Evolutionary conservation across 2,113 vertebrate species (phyloP).

Genomic region (Malaclemys terrapin): DNA sequence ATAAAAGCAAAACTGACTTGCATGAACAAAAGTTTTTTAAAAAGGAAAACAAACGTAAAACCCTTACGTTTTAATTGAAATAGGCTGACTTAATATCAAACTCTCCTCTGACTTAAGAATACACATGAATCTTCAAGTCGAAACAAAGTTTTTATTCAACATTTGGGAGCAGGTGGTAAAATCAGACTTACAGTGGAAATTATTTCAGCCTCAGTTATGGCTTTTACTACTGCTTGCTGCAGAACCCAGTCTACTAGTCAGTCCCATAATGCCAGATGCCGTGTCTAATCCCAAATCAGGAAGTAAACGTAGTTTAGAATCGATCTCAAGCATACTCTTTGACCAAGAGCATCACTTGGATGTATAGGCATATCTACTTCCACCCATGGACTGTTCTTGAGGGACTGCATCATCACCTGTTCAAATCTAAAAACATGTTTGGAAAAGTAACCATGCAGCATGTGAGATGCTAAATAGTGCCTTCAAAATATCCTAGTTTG

Average conservation of each 20-base stretch:
- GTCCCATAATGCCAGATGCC: neutral
- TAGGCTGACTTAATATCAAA: no score
- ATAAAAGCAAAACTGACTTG: no score
- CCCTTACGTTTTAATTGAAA: no score
- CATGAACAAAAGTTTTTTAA: no score
- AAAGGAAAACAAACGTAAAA: no score
- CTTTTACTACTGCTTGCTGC: neutral
- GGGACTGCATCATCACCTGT: neutral
- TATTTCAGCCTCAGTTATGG: neutral
- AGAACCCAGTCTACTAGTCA: neutral
- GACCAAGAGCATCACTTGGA: no score
- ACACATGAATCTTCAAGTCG: no score
- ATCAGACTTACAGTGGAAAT: neutral
- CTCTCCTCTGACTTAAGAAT: no score
- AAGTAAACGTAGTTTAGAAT: neutral
- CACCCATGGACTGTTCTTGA: neutral
- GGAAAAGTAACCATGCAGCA: neutral
- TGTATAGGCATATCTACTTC: neutral
- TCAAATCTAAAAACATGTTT: neutral
- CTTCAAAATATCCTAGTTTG: neutral
- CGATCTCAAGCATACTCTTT: neutral
- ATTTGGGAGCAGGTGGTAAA: neutral
- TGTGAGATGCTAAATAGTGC: neutral
- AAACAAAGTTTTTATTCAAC: neutral
- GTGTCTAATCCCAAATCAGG: neutral